phyloP scores from a whole-genome alignment of 1,140 invertebrate genomes.

The Aphis gossypii region DNA sequence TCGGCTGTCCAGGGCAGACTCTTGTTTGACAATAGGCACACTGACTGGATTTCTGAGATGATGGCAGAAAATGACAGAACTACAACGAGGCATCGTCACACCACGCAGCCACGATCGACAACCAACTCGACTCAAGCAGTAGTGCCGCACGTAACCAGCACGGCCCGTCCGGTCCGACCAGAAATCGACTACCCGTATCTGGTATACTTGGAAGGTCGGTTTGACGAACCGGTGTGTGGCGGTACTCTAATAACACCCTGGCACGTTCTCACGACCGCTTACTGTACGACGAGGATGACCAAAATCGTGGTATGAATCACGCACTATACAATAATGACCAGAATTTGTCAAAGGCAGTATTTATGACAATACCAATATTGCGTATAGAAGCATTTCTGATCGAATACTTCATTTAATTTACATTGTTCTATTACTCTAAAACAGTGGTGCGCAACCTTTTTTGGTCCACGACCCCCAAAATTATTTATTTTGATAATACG shows the following conservation, averaged over 20 bases:
- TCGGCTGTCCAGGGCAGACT: neutral
- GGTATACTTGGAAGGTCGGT: conserved; percentile 6
- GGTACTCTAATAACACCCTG: neutral
- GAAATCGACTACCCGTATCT: neutral
- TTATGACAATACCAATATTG: neutral
- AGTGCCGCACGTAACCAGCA: no score
- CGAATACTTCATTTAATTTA: neutral
- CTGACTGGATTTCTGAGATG: neutral
- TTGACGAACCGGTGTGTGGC: conserved; percentile 18
- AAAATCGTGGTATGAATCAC: neutral
- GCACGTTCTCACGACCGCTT: conserved; percentile 36
- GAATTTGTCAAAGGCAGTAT: neutral
- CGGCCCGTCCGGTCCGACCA: neutral
- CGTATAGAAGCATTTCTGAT: neutral
- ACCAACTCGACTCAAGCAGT: neutral
- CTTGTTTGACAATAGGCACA: neutral
- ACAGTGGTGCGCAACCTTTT: no score
- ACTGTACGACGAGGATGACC: conserved; percentile 20
- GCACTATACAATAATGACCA: neutral
- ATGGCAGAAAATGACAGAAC: neutral
- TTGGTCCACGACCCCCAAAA: no score
- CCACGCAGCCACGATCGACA: neutral
- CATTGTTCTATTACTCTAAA: neutral
- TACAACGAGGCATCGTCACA: no score
- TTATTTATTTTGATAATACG: no score